Evolutionary conservation across 2,888 invertebrate species (phyloP), one percentile per base, ranked within the genome.

Genomic region (Cinara cedri): DNA sequence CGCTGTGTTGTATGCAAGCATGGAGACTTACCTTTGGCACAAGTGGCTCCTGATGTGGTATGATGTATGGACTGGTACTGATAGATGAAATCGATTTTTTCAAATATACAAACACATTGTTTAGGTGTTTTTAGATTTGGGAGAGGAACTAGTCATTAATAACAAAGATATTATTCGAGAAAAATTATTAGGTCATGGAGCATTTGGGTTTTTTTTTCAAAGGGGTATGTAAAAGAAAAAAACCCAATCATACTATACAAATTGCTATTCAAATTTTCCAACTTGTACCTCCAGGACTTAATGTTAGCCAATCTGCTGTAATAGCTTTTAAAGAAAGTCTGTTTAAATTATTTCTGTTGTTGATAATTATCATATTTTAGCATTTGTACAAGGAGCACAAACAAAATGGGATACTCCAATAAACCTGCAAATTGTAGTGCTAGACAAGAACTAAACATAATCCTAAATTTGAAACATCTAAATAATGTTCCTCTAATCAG

Each of bases 201-300:
- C 98, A 0, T 99, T 98, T 88, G 98, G 98, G 3, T 97, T 98
- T 83, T 98, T n/a, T 99, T 11, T 96, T 96, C 85, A 90, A 92
- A 84, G 96, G 93, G 0, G 88, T 88, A 8, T 93, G 92, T 86
- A 90, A 90, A 82, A 85, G 89, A 65, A 87, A 89, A 63, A 83
- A 83, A 14, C 82, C 83, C 11, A 83, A 89, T 60, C 87, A 88
- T 1, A 88, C 89, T 72, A 88, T 89, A 24, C 90, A 92, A 81
- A 94, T 97, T 1, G 98, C 98, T 0, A 91, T 98, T 87, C 98
- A 98, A 87, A 96, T 97, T 90, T 87, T 98, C 81, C 97, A 97
- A 86, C 97, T 97, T 0, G 95, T 96, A 13, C 93, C 94, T 81
- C 96, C 97, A 2, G 95, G 92, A 1, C 87, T 89, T 1, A 90